Evolutionary conservation across 2,888 invertebrate genomes (phyloP), one percentile per base, ranked within the genome.

Genomic region (Pristionchus arcanus): DNA sequence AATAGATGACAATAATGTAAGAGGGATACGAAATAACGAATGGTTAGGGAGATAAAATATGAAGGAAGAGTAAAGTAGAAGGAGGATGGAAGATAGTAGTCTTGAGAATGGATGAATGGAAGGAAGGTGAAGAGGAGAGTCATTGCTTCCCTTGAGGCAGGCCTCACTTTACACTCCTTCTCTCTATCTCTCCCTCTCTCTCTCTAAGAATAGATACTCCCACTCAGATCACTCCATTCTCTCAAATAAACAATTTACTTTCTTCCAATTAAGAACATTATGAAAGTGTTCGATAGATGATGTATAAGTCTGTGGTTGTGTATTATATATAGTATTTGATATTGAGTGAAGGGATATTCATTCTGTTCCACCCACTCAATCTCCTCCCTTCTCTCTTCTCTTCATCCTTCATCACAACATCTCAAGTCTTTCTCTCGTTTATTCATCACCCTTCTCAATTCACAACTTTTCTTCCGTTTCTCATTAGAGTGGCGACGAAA

Each of bases 401-500:
- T 25, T 19, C 19, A 37, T 42, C 31, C 66, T n/a, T 21, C 34
- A 68, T 71, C 31, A 66, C 66, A 66, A 86, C 49, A 66, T n/a
- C 42, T 49, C 19, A 16, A 34, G 31, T 86, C 66, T n/a, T 59
- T 31, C 42, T 49, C 16, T 86, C 37, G 13, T 49, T 66, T 66
- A 66, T 86, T 42, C 37, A 49, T 16, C 53, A 87, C 53, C 49
- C 34, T 49, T 86, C 66, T 86, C 31, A 66, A 42, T 63, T 86
- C 86, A 66, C 19, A 28, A 84, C 21, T 31, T 53, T 84, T 55
- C 84, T 19, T 53, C 55, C 84, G n/a, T 84, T 86, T 19, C 66
- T 63, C 66, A 92, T 66, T 13, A 90, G 74, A 68, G 92, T 91
- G 55, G 90, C 89, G 11, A 92, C 86, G 84, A 94, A 93, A 21